Conservation (phyloP, 2,797 vertebrate genomes). For the Podarcis lilfordi region DNA sequence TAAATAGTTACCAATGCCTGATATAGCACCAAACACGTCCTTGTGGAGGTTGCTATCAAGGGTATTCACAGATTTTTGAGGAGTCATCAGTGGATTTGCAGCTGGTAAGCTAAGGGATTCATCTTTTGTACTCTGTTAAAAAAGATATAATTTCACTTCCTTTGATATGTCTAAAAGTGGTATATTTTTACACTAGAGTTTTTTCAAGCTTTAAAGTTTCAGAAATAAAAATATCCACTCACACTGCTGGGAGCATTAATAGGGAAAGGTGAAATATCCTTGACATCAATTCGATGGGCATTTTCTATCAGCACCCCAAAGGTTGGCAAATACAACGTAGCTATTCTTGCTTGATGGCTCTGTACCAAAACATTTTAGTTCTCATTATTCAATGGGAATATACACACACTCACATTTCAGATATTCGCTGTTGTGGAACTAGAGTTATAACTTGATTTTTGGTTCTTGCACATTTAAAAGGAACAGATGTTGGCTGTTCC, state of each 20-base stretch:
- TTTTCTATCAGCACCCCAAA: conserved; percentile 98
- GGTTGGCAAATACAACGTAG: conserved; percentile 94
- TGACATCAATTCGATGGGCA: conserved; percentile 89
- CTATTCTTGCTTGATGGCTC: conserved; percentile 94
- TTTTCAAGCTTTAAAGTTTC: not conserved
- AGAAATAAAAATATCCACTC: conserved; percentile 64
- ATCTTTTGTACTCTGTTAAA: conserved; percentile 85
- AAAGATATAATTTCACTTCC: conserved; percentile 18
- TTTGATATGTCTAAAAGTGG: not conserved
- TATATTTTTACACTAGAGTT: not conserved
- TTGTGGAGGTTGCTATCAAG: conserved; percentile 92
- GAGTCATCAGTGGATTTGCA: conserved; percentile 82
- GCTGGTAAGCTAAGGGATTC: conserved; percentile 78
- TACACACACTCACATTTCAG: not conserved
- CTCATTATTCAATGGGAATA: conserved; percentile 2
- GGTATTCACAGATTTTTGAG: conserved; percentile 86
- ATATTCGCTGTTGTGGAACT: not conserved
- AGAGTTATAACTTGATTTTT: not conserved
- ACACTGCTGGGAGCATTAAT: conserved; percentile 83
- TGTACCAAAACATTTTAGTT: conserved; percentile 69
- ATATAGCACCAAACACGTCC: conserved; percentile 94
- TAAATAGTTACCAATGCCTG: conserved; percentile 86
- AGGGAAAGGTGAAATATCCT: conserved; percentile 84
- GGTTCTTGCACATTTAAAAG: not conserved
- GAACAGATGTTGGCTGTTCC: not conserved